phyloP scores from a whole-genome alignment of 2,888 invertebrate species.

The Oeneis ivallda region DNA sequence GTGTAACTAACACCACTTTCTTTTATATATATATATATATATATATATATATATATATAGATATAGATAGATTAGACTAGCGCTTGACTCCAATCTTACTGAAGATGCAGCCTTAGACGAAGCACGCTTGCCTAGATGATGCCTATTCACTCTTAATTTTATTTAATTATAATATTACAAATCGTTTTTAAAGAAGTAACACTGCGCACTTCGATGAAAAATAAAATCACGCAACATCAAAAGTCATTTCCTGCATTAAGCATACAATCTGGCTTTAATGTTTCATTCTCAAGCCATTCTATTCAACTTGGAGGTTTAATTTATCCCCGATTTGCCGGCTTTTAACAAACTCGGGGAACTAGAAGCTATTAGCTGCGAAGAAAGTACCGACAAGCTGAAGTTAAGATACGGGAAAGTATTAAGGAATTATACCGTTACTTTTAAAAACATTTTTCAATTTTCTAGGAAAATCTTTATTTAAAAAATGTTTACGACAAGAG shows the following conservation, averaged over 20 bases:
- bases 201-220: slow-evolving; percentile 29
- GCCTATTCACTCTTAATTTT: no score
- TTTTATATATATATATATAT: no score
- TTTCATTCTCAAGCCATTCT: slow-evolving; percentile 27
- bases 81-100: no score
- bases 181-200: background rate
- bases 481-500: background rate
- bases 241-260: slow-evolving; percentile 27
- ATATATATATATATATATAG: no score
- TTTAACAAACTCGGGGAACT: slow-evolving; percentile 36
- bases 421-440: slow-evolving; percentile 19
- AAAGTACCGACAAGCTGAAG: slow-evolving; percentile 28
- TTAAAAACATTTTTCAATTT: slow-evolving; percentile 11
- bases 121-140: no score
- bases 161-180: no score
- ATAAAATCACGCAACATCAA: slow-evolving; percentile 15
- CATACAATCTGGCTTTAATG: slow-evolving; percentile 26
- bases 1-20: no score
- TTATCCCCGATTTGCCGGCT: slow-evolving; percentile 33
- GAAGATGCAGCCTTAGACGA: no score
- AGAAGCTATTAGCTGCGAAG: slow-evolving; percentile 35
- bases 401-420: slow-evolving; percentile 20
- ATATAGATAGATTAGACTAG: no score
- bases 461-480: background rate
- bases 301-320: slow-evolving; percentile 34